These are phyloP conservation scores for Melieria crassipennis DNA, from an alignment of 2,888 invertebrate genomes.

Conservation along the genomic window DNA sequence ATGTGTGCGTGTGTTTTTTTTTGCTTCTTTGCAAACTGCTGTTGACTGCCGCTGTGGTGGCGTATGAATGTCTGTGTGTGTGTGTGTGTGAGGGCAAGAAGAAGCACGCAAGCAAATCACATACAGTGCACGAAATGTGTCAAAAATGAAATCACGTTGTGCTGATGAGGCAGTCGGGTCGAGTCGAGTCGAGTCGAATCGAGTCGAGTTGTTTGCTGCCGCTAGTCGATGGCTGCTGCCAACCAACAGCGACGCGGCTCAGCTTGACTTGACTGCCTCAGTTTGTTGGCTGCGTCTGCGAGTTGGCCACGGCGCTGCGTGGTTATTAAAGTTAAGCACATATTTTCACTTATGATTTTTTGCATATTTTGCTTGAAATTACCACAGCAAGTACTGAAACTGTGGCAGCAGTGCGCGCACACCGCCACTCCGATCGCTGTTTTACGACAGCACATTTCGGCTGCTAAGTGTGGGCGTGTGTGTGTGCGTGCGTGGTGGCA, in stretches of 20 bases:
- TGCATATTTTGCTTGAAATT: no score
- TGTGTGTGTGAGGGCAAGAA: no score
- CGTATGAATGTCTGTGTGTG: no score
- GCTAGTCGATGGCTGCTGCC: not conserved
- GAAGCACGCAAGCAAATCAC: no score
- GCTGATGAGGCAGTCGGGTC: slow-evolving; percentile 4
- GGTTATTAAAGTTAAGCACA: slow-evolving; percentile 35
- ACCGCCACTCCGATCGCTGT: no score
- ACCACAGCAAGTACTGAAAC: no score
- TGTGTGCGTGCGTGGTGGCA: not conserved
- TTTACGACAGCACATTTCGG: no score
- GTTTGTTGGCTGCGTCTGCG: not conserved
- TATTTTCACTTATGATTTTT: slow-evolving; percentile 28
- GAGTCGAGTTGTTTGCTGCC: not conserved
- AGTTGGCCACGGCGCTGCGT: slow-evolving; percentile 2
- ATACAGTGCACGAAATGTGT: slow-evolving; percentile 15
- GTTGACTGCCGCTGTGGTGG: no score
- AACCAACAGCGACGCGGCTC: no score
- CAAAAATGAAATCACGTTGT: slow-evolving; percentile 32
- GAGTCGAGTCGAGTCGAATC: not conserved
- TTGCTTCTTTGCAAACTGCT: no score
- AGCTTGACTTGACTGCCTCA: not conserved
- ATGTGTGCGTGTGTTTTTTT: no score
- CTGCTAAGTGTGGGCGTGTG: slow-evolving; percentile 3
- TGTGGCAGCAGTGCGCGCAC: no score